Base-by-base conservation (phyloP, 2,797 vertebrate genomes). In the Microctenopoma stevenorrisi region DNA sequence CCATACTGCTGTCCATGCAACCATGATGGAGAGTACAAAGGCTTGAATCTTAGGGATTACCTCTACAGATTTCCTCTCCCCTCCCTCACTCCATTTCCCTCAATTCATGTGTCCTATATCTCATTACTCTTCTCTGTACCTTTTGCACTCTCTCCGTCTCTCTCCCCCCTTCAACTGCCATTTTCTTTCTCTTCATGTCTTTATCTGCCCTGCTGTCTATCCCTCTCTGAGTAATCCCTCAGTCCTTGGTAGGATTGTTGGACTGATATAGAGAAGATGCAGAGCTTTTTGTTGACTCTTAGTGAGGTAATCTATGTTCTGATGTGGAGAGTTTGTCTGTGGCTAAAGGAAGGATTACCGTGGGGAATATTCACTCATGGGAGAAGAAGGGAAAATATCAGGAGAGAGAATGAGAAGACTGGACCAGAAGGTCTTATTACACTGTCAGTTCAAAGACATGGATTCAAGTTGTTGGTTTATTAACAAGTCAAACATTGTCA, bases 1-100 rank as follows among this genome's bases (percentile, higher is more conserved):
- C 77, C 67, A 63, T 46, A 65, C 60, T 37, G 18, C 69, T 8
- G 15, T 50, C 65, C 54, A 60, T 77, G 72, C 76, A 62, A 74
- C 69, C 65, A 63, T 72, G 77, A 79, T 81, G 68, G 64, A 81
- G 65, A 68, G 65, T 49, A 76, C 78, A 82, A 74, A 82, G 72
- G 60, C 26, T 67, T 71, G 70, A 72, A 74, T 88, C 74, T 65
- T 5, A 22, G 62, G 82, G 82, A 85, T 89, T 88, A 86, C 78
- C 61, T 68, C 59, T 11, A 44, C 26, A 56, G 66, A 79, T 76
- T 72, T 50, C 47, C 57, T 59, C 47, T 57, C 43, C n/a, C 26
- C 15, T 28, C 6, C 0, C 28, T 42, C 14, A 28, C 61, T 69
- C 68, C 13, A 64, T 57, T 48, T 43, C n/a, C 25, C 63, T 77